Percentiles rank a stretch among this genome's conserved stretches.
Conservation (phyloP, 2,113 vertebrate species). For the Dissostichus mawsoni region DNA sequence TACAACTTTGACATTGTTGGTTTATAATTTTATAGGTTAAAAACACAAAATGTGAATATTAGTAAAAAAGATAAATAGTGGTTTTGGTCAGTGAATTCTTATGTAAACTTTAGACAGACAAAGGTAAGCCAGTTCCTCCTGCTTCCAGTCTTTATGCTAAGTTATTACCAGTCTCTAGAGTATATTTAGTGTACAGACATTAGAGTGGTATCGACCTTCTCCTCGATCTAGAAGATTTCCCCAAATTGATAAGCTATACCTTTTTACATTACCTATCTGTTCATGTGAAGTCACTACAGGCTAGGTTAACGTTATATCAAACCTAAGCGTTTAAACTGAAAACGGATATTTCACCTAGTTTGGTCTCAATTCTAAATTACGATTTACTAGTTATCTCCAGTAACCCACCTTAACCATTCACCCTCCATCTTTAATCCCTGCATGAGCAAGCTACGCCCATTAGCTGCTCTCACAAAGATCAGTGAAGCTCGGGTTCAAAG, state of each 20-base stretch:
- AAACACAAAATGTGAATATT: background rate
- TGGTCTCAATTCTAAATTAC: background rate
- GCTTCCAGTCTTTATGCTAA: background rate
- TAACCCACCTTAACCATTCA: background rate
- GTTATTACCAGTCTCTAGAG: background rate
- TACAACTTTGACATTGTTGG: background rate
- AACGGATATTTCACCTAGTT: background rate
- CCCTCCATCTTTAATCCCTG: background rate
- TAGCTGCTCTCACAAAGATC: slow-evolving; percentile 2
- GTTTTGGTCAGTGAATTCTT: background rate
- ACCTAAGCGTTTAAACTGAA: background rate
- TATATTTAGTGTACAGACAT: background rate
- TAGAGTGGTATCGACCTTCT: background rate
- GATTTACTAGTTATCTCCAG: background rate
- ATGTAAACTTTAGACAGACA: background rate
- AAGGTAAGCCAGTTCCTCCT: background rate
- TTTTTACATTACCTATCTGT: background rate
- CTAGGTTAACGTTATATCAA: background rate
- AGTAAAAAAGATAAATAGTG: background rate
- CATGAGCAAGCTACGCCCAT: background rate
- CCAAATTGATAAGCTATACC: background rate
- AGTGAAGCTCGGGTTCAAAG: slow-evolving; percentile 1
- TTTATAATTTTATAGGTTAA: background rate
- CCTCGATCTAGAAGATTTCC: background rate
- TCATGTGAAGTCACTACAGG: background rate